Evolutionary conservation across 2,113 vertebrate genomes (phyloP).

Genomic region (Xenopus laevis): DNA sequence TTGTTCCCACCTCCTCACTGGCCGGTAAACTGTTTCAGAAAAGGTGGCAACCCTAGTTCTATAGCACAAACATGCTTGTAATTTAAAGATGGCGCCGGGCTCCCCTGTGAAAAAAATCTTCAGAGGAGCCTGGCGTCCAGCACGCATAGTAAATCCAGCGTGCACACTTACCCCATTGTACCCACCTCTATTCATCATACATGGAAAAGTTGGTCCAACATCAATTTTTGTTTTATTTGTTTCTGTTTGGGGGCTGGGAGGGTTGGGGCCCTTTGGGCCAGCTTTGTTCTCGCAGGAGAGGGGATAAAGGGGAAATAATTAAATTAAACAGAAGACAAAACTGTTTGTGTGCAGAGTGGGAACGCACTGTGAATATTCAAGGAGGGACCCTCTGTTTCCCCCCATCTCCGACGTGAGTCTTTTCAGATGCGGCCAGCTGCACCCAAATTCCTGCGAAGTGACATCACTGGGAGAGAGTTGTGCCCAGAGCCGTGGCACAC

Average conservation of each 20-base stretch:
- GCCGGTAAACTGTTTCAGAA: too few species aligned
- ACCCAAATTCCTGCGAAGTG: slow-evolving; percentile 65
- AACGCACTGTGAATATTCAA: slow-evolving; percentile 56
- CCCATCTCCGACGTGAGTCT: slow-evolving; percentile 58
- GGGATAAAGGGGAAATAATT: slow-evolving; percentile 11
- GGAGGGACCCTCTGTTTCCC: slow-evolving; percentile 47
- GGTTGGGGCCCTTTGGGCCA: background rate
- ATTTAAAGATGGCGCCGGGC: too few species aligned
- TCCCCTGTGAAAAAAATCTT: too few species aligned
- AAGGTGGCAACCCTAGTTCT: too few species aligned
- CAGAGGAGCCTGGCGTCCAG: too few species aligned
- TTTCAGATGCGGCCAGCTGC: slow-evolving; percentile 68
- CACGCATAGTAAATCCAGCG: too few species aligned
- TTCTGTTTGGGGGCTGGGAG: background rate
- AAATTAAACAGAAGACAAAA: slow-evolving; percentile 37
- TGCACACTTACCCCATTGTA: background rate
- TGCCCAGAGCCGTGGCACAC: background rate
- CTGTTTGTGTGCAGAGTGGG: slow-evolving; percentile 29
- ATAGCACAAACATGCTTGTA: too few species aligned
- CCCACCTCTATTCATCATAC: background rate
- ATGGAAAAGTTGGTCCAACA: slow-evolving; percentile 7
- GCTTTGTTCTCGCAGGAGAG: slow-evolving; percentile 14
- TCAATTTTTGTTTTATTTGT: background rate
- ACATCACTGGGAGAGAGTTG: slow-evolving; percentile 54
- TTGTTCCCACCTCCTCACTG: too few species aligned